A percentile compares a stretch with the other conserved stretches of the same genome.
Evolutionary conservation across 2,888 invertebrate species (phyloP).

Genomic region (Aphidoletes aphidimyza): DNA sequence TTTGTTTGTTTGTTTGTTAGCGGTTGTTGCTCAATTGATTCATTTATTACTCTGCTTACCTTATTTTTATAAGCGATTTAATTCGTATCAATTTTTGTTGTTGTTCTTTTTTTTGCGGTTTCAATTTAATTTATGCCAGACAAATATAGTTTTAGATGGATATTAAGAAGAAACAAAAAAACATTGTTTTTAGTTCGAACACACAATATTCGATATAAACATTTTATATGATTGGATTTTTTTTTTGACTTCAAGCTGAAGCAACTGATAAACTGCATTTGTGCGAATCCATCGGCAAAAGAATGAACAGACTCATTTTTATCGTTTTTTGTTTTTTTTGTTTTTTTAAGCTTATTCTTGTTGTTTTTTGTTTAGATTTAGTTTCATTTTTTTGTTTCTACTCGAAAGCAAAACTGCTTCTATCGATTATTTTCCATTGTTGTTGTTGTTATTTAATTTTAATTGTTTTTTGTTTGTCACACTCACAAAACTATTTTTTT

Average conservation of each 20-base stretch:
- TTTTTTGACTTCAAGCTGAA: neutral
- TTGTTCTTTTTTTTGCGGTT: neutral
- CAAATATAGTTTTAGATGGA: neutral
- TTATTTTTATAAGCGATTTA: too few relatives aligned
- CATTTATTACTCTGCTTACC: too few relatives aligned
- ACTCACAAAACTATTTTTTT: neutral
- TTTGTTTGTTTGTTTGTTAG: too few relatives aligned
- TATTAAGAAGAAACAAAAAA: neutral
- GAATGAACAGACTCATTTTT: neutral
- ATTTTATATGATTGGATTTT: neutral
- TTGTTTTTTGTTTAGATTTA: neutral
- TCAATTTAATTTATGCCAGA: neutral
- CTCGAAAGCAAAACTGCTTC: neutral
- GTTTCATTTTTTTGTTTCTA: neutral
- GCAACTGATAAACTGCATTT: constrained; percentile 19
- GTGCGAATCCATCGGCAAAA: constrained; percentile 10
- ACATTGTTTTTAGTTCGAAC: neutral
- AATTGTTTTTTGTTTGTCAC: neutral
- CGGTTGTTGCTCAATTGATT: too few relatives aligned
- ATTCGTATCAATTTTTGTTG: neutral
- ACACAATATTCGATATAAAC: neutral
- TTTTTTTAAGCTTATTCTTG: neutral
- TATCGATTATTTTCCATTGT: neutral
- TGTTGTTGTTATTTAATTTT: constrained; percentile 48
- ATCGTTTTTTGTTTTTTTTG: neutral